Evolutionary conservation across 1,140 invertebrate genomes (phyloP).

Genomic region (Pseudoatta argentina): DNA sequence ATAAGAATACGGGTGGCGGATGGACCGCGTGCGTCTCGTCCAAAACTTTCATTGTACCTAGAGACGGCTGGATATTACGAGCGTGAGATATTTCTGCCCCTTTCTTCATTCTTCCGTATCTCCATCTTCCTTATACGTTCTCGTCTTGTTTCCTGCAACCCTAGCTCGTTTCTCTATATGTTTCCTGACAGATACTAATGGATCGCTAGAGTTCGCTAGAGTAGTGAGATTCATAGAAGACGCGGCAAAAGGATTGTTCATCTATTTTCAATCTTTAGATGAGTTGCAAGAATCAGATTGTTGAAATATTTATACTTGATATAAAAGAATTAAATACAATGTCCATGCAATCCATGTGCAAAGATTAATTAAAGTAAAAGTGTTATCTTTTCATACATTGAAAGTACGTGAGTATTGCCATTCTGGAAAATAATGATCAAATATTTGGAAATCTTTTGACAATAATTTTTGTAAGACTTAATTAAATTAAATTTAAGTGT

Average conservation of each 20-base stretch:
- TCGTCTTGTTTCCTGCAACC: conserved; percentile 25
- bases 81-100: conserved; percentile 65
- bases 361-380: background rate
- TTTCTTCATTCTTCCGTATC: conserved; percentile 27
- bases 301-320: background rate
- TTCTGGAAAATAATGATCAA: background rate
- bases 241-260: conserved; percentile 65
- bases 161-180: conserved; percentile 55
- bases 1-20: background rate
- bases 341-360: background rate
- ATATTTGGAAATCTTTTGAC: background rate
- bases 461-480: conserved; percentile 5
- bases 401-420: background rate
- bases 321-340: background rate
- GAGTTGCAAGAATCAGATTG: conserved; percentile 52
- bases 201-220: conserved; percentile 68
- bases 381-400: background rate
- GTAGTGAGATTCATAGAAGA: conserved; percentile 67
- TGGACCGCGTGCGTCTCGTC: conserved; percentile 38
- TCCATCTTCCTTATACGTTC: conserved; percentile 22
- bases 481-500: conserved; percentile 13
- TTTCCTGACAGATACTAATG: conserved; percentile 75
- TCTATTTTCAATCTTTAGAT: conserved; percentile 47
- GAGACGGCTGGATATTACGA: conserved; percentile 75
- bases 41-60: conserved; percentile 70